Conservation (phyloP, 1,140 invertebrate genomes). For the Orchesella cincta region DNA sequence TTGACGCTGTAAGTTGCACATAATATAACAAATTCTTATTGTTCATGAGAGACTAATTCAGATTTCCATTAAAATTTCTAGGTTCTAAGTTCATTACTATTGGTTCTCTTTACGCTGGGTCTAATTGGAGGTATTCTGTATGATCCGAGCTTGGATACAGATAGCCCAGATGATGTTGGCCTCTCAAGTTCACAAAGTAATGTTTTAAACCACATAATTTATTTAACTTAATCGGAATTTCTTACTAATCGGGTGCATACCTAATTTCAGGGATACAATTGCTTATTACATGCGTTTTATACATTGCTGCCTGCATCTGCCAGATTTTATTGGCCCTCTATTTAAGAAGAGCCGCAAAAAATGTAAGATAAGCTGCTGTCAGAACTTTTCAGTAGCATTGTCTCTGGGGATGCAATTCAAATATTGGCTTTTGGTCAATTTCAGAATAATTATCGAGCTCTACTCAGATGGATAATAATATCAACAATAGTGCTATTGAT, state of each 20-base stretch:
- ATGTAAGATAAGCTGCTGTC: too few species aligned
- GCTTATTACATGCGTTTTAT: neutral
- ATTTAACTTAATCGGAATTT: too few species aligned
- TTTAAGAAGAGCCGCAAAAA: conserved; percentile 4
- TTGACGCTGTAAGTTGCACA: neutral
- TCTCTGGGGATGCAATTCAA: too few species aligned
- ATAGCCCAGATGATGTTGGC: too few species aligned
- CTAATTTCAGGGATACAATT: neutral
- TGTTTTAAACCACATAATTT: neutral
- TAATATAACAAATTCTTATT: neutral
- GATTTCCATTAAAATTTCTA: neutral
- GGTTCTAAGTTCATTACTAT: neutral
- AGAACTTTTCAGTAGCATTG: too few species aligned
- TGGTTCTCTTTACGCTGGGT: neutral
- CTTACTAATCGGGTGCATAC: too few species aligned
- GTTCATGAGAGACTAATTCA: neutral
- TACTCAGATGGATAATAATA: too few species aligned
- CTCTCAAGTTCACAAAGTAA: neutral
- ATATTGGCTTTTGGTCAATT: too few species aligned
- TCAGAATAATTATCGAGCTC: too few species aligned
- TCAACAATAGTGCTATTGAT: too few species aligned
- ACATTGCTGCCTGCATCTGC: neutral
- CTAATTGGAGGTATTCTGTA: neutral
- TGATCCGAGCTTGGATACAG: neutral
- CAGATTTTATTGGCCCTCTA: neutral